Evolutionary conservation across 2,888 invertebrate species (phyloP).

Genomic region (Beris morrisii): DNA sequence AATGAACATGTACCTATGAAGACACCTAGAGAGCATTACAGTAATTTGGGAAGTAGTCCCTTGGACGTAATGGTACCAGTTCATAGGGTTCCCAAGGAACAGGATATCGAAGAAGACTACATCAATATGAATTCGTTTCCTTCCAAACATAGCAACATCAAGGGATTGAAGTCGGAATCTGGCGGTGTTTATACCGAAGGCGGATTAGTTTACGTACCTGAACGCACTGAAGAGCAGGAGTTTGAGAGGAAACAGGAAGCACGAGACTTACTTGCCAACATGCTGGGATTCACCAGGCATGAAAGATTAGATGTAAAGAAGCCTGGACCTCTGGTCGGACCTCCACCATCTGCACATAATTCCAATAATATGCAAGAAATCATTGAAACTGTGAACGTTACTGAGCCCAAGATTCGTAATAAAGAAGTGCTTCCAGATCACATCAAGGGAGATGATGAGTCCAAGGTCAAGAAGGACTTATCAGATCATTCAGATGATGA

Average conservation of each 20-base stretch:
- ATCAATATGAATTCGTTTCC: constrained; percentile 32
- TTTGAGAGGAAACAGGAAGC: constrained; percentile 58
- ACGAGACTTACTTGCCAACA: constrained; percentile 64
- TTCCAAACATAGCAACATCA: constrained; percentile 24
- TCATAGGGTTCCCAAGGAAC: constrained; percentile 34
- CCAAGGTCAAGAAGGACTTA: constrained; percentile 52
- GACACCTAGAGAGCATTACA: background rate
- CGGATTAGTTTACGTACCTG: constrained; percentile 60
- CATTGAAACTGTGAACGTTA: constrained; percentile 3
- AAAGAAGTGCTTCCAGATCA: constrained; percentile 54
- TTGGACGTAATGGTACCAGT: constrained; percentile 37
- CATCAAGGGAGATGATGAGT: constrained; percentile 48
- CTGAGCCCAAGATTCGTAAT: constrained; percentile 41
- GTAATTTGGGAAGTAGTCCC: constrained; percentile 26
- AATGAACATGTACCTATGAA: constrained; percentile 48
- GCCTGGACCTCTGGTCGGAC: constrained; percentile 77
- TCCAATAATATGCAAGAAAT: constrained; percentile 38
- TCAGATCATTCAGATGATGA: constrained; percentile 56
- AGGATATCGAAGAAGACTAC: constrained; percentile 24
- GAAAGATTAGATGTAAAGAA: constrained; percentile 93
- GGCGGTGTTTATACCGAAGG: constrained; percentile 64
- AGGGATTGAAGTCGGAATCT: constrained; percentile 13
- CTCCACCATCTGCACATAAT: constrained; percentile 46
- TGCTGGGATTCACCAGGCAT: constrained; percentile 81
- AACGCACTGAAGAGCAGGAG: constrained; percentile 41